These are phyloP conservation scores for Premnoplex brunnescens DNA, from an alignment of 2,797 vertebrate species.

Conservation along the genomic window DNA sequence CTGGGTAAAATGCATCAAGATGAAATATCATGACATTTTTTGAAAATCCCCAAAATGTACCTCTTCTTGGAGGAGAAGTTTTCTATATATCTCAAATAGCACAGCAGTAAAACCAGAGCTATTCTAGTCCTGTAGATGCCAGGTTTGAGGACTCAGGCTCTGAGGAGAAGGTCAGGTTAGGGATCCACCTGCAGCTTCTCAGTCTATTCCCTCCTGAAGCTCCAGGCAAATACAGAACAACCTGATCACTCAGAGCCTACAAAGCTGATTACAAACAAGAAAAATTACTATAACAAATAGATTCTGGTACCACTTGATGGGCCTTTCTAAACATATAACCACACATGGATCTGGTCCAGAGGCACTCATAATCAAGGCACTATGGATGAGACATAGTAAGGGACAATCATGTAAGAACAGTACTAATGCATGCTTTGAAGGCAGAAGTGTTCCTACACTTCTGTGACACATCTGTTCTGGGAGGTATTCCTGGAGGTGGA, in stretches of 20 bases:
- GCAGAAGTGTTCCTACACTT: background rate
- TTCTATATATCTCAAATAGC: background rate
- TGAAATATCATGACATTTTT: background rate
- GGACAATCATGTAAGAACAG: background rate
- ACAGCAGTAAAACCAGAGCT: background rate
- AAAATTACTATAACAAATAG: background rate
- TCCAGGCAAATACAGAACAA: background rate
- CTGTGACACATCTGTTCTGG: background rate
- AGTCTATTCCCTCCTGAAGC: background rate
- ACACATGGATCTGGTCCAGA: background rate
- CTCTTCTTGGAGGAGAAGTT: background rate
- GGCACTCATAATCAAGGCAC: background rate
- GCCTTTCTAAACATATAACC: background rate
- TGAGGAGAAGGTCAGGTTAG: background rate
- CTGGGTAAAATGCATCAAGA: background rate
- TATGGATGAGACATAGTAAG: background rate
- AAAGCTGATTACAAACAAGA: background rate
- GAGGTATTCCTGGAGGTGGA: constrained; percentile 6
- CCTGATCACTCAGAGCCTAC: background rate
- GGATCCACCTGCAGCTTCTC: background rate
- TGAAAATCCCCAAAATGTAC: background rate
- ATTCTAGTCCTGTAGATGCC: background rate
- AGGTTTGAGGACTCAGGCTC: background rate
- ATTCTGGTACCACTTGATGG: background rate
- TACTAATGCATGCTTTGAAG: background rate